Conservation (phyloP, 2,888 invertebrate species). For the Calephelis perditalis region DNA sequence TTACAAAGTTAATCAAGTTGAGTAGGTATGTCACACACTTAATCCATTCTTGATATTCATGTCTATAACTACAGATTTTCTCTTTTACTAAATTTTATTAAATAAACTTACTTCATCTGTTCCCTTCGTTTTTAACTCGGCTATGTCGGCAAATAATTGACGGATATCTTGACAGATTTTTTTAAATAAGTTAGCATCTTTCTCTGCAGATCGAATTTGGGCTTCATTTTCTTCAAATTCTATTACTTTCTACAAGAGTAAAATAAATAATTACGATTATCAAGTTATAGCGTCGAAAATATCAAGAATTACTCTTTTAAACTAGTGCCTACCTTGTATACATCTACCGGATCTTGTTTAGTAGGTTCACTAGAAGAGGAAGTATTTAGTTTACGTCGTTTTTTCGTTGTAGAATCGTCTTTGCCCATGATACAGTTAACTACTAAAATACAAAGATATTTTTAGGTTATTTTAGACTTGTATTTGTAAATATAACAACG, state of each 20-base stretch:
- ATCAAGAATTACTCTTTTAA: no score
- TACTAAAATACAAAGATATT: neutral
- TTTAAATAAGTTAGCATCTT: slow-evolving; percentile 82
- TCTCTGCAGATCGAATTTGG: slow-evolving; percentile 79
- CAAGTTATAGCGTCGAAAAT: no score
- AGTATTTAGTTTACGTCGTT: slow-evolving; percentile 73
- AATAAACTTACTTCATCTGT: slow-evolving; percentile 70
- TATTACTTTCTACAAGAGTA: slow-evolving; percentile 78
- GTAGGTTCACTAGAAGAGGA: slow-evolving; percentile 50
- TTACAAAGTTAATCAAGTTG: no score
- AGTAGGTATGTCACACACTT: no score
- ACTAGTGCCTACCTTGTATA: slow-evolving; percentile 73
- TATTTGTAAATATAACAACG: no score
- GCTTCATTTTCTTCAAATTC: slow-evolving; percentile 87
- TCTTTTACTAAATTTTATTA: neutral
- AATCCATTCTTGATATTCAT: no score
- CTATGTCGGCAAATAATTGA: slow-evolving; percentile 82
- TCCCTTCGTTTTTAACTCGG: slow-evolving; percentile 79
- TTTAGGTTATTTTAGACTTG: neutral
- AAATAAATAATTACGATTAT: neutral
- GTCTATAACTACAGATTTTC: no score
- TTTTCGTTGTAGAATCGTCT: slow-evolving; percentile 71
- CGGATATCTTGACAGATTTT: slow-evolving; percentile 84
- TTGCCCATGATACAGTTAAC: slow-evolving; percentile 51
- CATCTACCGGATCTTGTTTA: slow-evolving; percentile 71